Evolutionary conservation across 2,797 vertebrate genomes (phyloP), one percentile per base, ranked within the genome.

Genomic region (Manis javanica): DNA sequence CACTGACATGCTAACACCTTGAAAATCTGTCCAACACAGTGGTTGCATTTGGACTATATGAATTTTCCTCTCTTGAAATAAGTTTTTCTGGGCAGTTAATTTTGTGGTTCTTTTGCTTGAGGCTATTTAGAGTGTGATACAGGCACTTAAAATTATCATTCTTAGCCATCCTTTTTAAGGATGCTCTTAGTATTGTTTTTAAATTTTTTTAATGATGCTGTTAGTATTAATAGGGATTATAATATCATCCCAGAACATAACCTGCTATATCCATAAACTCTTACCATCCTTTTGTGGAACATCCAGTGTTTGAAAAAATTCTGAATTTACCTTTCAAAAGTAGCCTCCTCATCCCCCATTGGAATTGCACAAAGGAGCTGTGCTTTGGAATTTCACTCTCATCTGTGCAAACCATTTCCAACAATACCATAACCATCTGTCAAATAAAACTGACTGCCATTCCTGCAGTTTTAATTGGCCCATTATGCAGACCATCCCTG

Each of bases 391-490:
- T 95, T 68, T 34, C 31, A 37, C 13, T 24, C 14, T 81, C 19
- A 68, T 85, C 13, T 66, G 46, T 87, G 21, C 3, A 87, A 68
- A 68, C 13, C 1, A 31, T 87, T 92, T 84, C 84, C 87, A 92
- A 74, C 23, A 83, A 5, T 13, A 15, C 39, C n/a, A 74, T 63
- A 90, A 63, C 66, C 83, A 90, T 90, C 84, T 97, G 79, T 87
- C 90, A 87, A 90, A 91, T 96, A 63, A 84, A 91, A 53, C 81
- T 85, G 16, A 90, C 37, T 66, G 29, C 24, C 68, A n/a, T 85
- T 96, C 63, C 12, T 37, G 15, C 31, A 71, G 79, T 87, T 96
- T 77, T 84, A 89, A 91, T 66, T 57, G 42, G 19, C 16, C 61
- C 15, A 34, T 87, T 77, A 57, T 77, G 34, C 15, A 87, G 42